phyloP scores from a whole-genome alignment of 1,140 invertebrate genomes.

The Anastatus disparis region DNA sequence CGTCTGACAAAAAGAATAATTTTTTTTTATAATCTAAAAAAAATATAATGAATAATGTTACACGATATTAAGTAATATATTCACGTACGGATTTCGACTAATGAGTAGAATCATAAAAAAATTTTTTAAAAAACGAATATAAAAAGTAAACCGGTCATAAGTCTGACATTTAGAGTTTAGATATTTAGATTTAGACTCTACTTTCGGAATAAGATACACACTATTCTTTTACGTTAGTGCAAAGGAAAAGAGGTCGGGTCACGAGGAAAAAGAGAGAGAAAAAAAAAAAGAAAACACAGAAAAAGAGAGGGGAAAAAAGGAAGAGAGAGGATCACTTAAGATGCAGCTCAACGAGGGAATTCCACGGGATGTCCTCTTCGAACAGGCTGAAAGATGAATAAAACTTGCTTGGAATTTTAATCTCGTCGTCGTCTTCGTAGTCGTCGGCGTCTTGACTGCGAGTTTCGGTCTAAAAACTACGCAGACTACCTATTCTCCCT shows the following conservation, averaged over 20 bases:
- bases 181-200: no score
- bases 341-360: constrained; percentile 50
- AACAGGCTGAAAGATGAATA: constrained; percentile 51
- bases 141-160: no score
- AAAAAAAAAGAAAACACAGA: no score
- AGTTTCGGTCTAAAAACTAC: not conserved
- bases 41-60: no score
- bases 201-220: not conserved
- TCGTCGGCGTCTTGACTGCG: constrained; percentile 19
- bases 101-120: no score
- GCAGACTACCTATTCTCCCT: not conserved
- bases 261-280: no score
- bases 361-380: constrained; percentile 48
- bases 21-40: no score
- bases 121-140: no score
- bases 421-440: constrained; percentile 40
- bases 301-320: not conserved
- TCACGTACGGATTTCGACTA: no score
- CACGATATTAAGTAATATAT: no score
- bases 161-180: no score
- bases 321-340: constrained; percentile 51
- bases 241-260: constrained; percentile 23
- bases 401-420: constrained; percentile 55
- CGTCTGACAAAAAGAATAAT: no score
- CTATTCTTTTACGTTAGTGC: constrained; percentile 28